Evolutionary conservation across 1,140 invertebrate genomes (phyloP).

Genomic region (Cyrtorhinus lividipennis): DNA sequence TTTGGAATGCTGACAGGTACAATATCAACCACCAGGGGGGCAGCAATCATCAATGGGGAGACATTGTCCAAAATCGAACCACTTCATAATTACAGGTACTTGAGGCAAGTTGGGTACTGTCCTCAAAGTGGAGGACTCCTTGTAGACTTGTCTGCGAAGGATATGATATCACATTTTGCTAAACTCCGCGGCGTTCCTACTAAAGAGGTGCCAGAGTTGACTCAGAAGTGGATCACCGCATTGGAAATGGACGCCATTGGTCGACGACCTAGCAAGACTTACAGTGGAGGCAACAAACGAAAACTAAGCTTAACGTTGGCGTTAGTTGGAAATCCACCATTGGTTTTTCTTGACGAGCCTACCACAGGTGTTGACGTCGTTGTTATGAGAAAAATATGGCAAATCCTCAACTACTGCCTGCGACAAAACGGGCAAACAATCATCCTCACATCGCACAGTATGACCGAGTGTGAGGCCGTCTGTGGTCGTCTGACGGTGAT

Average conservation of each 20-base stretch:
- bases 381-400: constrained; percentile 59
- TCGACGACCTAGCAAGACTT: constrained; percentile 21
- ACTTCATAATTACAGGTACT: background rate
- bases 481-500: constrained; percentile 75
- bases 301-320: constrained; percentile 89
- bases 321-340: constrained; percentile 73
- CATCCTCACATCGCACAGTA: constrained; percentile 49
- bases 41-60: constrained; percentile 17
- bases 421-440: constrained; percentile 48
- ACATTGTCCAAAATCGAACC: background rate
- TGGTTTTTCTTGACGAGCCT: constrained; percentile 78
- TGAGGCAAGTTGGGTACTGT: constrained; percentile 51
- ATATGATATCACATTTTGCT: constrained; percentile 60
- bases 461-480: constrained; percentile 56
- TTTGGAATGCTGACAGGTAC: constrained; percentile 78
- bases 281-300: constrained; percentile 84
- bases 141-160: constrained; percentile 59
- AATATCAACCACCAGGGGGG: constrained; percentile 20
- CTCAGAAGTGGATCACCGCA: constrained; percentile 37
- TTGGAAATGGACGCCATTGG: constrained; percentile 28
- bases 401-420: constrained; percentile 42
- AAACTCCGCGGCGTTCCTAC: constrained; percentile 52
- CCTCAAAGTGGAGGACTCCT: constrained; percentile 74
- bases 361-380: constrained; percentile 67
- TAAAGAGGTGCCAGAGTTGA: constrained; percentile 35